A percentile compares a stretch with the other conserved stretches of the same genome.
Conservation (phyloP, 1,140 invertebrate genomes). For the Pinna nobilis region DNA sequence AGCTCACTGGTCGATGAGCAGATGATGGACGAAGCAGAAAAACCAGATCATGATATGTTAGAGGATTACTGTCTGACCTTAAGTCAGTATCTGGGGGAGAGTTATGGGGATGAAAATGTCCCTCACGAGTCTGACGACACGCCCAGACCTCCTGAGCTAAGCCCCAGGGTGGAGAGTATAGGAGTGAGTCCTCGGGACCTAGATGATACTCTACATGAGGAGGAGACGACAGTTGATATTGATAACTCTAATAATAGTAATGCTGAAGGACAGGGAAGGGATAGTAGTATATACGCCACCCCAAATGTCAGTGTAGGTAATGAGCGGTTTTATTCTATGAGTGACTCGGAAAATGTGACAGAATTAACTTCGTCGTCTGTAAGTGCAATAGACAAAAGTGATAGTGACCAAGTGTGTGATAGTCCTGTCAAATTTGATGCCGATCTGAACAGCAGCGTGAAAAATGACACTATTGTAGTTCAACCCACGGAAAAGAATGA, state of each 20-base stretch:
- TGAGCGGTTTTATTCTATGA: conserved; percentile 23
- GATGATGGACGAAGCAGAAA: conserved; percentile 54
- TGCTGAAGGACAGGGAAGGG: conserved; percentile 18
- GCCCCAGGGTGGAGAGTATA: conserved; percentile 16
- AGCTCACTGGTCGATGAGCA: conserved; percentile 58
- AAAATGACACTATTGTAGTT: too few species aligned
- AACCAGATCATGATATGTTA: conserved; percentile 64
- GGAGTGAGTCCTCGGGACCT: conserved; percentile 33
- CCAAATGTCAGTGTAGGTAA: conserved; percentile 57
- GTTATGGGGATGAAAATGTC: conserved; percentile 44
- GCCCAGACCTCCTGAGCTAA: conserved; percentile 5
- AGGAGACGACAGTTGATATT: conserved; percentile 4
- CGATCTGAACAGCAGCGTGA: too few species aligned
- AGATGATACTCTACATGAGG: conserved; percentile 49
- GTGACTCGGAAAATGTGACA: conserved; percentile 22
- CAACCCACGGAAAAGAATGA: too few species aligned
- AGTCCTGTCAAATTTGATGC: neutral
- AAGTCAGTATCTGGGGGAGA: conserved; percentile 60
- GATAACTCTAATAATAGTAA: too few species aligned
- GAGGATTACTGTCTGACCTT: conserved; percentile 60
- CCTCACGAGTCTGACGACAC: conserved; percentile 1
- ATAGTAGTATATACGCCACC: conserved; percentile 60
- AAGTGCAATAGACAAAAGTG: neutral
- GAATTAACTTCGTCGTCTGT: too few species aligned
- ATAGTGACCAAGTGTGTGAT: conserved; percentile 4